Conservation (phyloP, 2,113 vertebrate species). For the Chiloscyllium plagiosum region DNA sequence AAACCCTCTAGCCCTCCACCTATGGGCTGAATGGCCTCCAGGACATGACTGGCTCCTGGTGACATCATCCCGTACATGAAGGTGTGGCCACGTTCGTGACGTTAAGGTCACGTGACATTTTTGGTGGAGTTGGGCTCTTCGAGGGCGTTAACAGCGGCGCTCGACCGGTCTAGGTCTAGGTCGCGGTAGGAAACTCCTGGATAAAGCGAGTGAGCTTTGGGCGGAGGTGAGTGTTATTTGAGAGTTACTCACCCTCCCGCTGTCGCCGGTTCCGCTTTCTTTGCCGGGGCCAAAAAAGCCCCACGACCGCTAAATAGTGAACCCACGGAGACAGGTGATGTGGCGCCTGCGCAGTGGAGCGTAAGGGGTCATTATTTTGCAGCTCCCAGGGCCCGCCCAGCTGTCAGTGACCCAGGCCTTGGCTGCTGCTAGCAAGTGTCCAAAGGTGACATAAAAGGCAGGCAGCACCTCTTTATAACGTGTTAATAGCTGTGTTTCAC, state of each 20-base stretch:
- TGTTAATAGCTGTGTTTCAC: background rate
- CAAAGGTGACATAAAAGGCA: background rate
- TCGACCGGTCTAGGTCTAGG: background rate
- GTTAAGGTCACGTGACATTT: background rate
- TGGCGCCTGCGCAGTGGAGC: background rate
- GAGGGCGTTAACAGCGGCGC: background rate
- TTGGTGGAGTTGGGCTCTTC: background rate
- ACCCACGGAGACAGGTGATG: accelerated
- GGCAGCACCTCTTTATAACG: background rate
- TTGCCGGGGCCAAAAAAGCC: background rate
- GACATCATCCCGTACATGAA: background rate
- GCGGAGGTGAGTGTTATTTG: background rate
- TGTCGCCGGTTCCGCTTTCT: background rate
- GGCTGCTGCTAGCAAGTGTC: background rate
- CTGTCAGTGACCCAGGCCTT: background rate
- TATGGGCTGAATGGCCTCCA: background rate
- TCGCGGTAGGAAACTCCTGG: background rate
- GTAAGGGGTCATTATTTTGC: background rate
- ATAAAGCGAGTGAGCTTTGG: background rate
- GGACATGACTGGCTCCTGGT: background rate
- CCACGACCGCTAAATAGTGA: background rate
- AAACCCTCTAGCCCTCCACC: too few species aligned
- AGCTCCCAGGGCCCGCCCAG: background rate
- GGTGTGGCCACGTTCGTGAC: background rate
- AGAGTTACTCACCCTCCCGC: background rate